Percentiles rank a stretch among this genome's conserved stretches.
phyloP scores from a whole-genome alignment of 2,797 vertebrate genomes.

The Protonibea diacanthus region DNA sequence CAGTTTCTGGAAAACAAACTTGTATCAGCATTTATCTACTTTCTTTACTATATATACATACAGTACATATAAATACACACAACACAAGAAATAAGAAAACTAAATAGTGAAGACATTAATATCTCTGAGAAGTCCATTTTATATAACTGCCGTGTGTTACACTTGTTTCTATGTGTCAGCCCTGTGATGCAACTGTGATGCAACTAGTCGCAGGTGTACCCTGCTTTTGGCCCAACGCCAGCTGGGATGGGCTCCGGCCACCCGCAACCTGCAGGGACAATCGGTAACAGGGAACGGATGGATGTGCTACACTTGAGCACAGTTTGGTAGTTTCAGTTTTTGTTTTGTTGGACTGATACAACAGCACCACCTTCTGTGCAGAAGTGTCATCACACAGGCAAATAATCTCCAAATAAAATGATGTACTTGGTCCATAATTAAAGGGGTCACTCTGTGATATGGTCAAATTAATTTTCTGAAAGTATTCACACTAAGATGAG shows the following conservation, averaged over 20 bases:
- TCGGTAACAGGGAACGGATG: no score
- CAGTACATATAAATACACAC: neutral
- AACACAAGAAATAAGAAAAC: neutral
- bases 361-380: slow-evolving; percentile 55
- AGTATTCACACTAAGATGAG: neutral
- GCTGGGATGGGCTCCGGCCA: no score
- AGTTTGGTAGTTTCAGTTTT: neutral
- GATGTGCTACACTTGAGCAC: neutral
- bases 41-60: no score
- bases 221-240: no score
- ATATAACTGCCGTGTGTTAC: neutral
- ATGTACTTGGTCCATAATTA: neutral
- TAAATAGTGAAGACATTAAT: neutral
- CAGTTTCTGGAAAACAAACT: no score
- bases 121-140: neutral
- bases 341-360: neutral
- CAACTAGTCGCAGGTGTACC: no score
- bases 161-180: no score
- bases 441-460: neutral
- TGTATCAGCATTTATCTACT: no score
- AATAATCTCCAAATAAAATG: neutral
- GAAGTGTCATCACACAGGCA: slow-evolving; percentile 3
- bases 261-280: no score
- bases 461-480: neutral
- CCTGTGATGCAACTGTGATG: no score